Base-by-base conservation (phyloP, 2,797 vertebrate species). In the Falco rusticolus region DNA sequence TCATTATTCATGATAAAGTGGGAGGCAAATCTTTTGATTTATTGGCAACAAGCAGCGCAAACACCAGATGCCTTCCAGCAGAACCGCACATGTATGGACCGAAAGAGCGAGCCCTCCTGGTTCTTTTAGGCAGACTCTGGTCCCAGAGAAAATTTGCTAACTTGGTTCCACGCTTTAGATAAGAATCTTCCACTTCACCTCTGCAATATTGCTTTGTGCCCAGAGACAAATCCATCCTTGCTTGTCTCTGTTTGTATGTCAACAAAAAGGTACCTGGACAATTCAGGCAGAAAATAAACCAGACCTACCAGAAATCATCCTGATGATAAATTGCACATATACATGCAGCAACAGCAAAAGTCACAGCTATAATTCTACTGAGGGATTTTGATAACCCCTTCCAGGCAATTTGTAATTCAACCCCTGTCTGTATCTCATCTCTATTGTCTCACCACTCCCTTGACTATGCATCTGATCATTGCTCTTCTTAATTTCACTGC, bases 1-100 rank as follows among this genome's bases (percentile, higher is more conserved):
- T 95, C 91, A 51, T 96, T 94, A 84, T 86, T 85, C 82, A 16
- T 19, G 29, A 84, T 86, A 15, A 39, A 93, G 76, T 41, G 89
- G 91, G 92, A 97, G 93, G 90, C 57, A n/a, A 81, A 89, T 7
- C 76, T 76, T 70, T 54, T 91, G 95, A 95, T 97, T 95, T 95
- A 88, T 91, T 88, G 83, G 94, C 93, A 76, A 26, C 9, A 5
- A 68, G 89, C 82, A 83, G 87, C 91, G 68, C 89, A 83, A 92
- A 72, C 63, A 60, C 51, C 93, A 92, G 94, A 70, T 87, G 91
- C 92, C 87, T 94, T 54, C 79, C 78, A 92, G 95, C 87, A 69
- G 89, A 83, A 9, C 70, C 7, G 57, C 26, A 51, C 45, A 20
- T 5, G 64, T 80, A 31, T 2, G n/a, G 70, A 33, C 63, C 1